A percentile compares a stretch with the other conserved stretches of the same genome.
Evolutionary conservation across 2,797 vertebrate genomes (phyloP).

Genomic region (Holocentrus rufus): DNA sequence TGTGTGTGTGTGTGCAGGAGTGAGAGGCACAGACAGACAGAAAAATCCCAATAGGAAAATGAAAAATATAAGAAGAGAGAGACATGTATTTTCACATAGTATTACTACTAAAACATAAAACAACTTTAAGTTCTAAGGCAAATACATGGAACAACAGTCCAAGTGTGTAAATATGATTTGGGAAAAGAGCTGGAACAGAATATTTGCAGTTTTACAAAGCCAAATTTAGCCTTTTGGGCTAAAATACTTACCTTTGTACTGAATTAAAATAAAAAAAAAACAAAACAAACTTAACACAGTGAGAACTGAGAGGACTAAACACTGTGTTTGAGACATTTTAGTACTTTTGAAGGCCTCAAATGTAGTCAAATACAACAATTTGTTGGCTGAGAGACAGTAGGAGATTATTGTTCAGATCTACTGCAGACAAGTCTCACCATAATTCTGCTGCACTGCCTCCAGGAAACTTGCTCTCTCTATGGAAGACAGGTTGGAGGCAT

Average conservation of each 20-base stretch:
- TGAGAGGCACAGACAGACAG: neutral
- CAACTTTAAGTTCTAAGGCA: neutral
- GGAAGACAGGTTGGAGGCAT: conserved; percentile 44
- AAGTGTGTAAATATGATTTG: no score
- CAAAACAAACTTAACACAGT: no score
- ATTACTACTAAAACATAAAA: neutral
- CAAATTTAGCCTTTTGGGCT: no score
- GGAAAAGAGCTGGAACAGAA: no score
- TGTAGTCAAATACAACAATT: neutral
- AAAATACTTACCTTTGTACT: no score
- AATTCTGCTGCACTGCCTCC: conserved; percentile 41
- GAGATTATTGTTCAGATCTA: neutral
- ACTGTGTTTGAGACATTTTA: no score
- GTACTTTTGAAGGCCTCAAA: no score
- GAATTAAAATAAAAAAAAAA: no score
- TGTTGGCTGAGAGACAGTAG: neutral
- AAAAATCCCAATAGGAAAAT: neutral
- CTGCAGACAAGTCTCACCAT: conserved; percentile 47
- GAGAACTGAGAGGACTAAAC: no score
- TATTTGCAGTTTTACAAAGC: no score
- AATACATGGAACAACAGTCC: no score
- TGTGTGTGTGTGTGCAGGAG: no score
- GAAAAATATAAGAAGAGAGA: neutral
- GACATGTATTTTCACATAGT: neutral
- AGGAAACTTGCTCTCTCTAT: conserved; percentile 65